Evolutionary conservation across 92 coral and sea anemone genomes (phyloP).

Genomic region (Porites evermanni): DNA sequence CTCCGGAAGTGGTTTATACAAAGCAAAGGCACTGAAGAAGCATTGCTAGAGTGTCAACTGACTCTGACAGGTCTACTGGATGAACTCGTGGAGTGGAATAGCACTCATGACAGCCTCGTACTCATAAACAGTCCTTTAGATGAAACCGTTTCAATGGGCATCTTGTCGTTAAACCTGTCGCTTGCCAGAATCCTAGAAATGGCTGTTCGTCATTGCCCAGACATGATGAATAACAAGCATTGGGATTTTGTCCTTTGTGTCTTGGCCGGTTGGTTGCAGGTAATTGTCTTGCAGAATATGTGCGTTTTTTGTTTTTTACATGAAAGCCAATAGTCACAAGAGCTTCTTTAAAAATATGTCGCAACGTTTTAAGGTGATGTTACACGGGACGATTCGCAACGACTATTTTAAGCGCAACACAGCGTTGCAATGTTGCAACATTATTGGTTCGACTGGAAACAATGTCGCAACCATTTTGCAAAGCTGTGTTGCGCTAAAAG

Average conservation of each 20-base stretch:
- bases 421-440: too few species aligned
- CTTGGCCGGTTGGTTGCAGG: conserved; percentile 97
- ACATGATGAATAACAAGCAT: conserved; percentile 56
- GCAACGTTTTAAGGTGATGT: too few species aligned
- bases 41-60: conserved; percentile 80
- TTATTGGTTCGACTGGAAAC: too few species aligned
- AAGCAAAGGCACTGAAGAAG: conserved; percentile 68
- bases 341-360: too few species aligned
- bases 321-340: background rate
- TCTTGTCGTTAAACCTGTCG: conserved; percentile 75
- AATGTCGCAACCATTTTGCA: too few species aligned
- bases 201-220: conserved; percentile 61
- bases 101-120: conserved; percentile 60
- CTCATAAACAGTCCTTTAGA: conserved; percentile 62
- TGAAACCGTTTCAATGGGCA: conserved; percentile 30
- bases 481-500: too few species aligned
- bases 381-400: too few species aligned
- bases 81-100: conserved; percentile 73
- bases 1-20: conserved; percentile 82
- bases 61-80: conserved; percentile 80
- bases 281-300: conserved; percentile 6
- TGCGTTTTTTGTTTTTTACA: background rate
- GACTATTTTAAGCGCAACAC: too few species aligned
- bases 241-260: conserved; percentile 96
- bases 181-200: conserved; percentile 67